These are phyloP conservation scores for Ascidia mentula DNA, from an alignment of 23 tunicate species.

Conservation along the genomic window DNA sequence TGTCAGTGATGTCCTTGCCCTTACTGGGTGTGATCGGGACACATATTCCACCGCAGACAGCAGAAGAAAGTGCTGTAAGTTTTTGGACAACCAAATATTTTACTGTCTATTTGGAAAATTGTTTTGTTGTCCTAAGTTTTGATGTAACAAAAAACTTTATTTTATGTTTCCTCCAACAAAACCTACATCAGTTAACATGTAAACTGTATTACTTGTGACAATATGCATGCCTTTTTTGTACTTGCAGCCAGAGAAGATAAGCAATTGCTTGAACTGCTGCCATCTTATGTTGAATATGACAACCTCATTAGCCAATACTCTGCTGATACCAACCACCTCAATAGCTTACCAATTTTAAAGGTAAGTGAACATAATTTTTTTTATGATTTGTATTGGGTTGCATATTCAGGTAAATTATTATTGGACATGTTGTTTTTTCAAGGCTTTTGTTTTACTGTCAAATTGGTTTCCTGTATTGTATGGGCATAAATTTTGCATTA, in stretches of 20 bases:
- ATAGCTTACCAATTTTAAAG: neutral
- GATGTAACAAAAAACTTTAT: neutral
- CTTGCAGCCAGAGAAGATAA: neutral
- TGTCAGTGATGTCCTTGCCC: slow-evolving; percentile 15
- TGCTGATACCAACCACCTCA: neutral
- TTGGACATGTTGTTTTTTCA: too few relatives aligned
- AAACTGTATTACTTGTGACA: too few relatives aligned
- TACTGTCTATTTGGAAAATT: neutral
- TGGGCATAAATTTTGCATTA: too few relatives aligned
- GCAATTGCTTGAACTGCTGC: slow-evolving; percentile 12
- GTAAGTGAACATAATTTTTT: too few relatives aligned
- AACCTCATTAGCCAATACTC: neutral
- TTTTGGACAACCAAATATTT: too few relatives aligned
- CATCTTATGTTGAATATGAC: neutral
- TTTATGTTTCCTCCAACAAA: too few relatives aligned
- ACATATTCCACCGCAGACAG: neutral
- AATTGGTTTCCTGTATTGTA: too few relatives aligned
- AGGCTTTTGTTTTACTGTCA: too few relatives aligned
- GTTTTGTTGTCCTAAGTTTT: neutral
- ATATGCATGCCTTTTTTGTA: neutral
- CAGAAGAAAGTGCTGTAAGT: slow-evolving; percentile 43
- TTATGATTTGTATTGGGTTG: too few relatives aligned
- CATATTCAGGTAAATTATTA: too few relatives aligned
- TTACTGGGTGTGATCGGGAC: slow-evolving; percentile 34
- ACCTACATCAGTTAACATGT: too few relatives aligned